Percentiles rank a stretch among this genome's conserved stretches.
These are phyloP conservation scores for Ianthella basta DNA, from an alignment of 37 sponge, comb jelly and placozoan genomes.

Conservation along the genomic window DNA sequence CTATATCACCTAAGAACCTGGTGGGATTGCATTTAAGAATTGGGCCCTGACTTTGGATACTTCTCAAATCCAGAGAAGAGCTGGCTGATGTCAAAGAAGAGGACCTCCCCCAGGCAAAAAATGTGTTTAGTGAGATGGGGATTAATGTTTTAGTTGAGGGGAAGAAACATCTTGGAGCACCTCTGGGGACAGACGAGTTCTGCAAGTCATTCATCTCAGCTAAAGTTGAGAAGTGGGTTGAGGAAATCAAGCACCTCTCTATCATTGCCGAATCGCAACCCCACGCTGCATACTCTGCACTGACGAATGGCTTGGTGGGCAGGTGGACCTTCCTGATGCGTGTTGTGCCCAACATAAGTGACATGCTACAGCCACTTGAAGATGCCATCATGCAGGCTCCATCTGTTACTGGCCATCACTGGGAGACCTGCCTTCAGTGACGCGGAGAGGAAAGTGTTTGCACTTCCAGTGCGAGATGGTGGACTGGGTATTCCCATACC, in stretches of 20 bases:
- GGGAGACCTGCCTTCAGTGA: background rate
- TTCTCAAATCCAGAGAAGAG: background rate
- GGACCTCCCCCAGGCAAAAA: too few relatives aligned
- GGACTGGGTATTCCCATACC: too few relatives aligned
- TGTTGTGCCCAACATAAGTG: background rate
- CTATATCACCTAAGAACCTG: background rate
- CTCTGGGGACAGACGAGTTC: background rate
- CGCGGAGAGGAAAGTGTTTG: background rate
- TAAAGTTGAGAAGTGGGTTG: constrained; percentile 4
- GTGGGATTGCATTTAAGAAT: background rate
- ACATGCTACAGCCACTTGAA: background rate
- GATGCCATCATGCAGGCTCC: background rate
- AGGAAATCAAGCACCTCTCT: background rate
- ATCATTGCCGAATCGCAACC: background rate
- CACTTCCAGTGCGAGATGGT: background rate
- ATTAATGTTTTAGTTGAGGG: too few relatives aligned
- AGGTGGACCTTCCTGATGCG: constrained; percentile 13
- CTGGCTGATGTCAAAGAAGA: too few relatives aligned
- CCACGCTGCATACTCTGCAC: background rate
- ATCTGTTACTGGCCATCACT: background rate
- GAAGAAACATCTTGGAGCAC: background rate
- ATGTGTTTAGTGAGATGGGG: too few relatives aligned
- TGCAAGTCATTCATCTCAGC: constrained; percentile 2
- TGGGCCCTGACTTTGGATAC: constrained; percentile 5
- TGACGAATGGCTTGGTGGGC: constrained; percentile 5